Base-by-base conservation (phyloP, 2,888 invertebrate species). In the Parnassius apollo region DNA sequence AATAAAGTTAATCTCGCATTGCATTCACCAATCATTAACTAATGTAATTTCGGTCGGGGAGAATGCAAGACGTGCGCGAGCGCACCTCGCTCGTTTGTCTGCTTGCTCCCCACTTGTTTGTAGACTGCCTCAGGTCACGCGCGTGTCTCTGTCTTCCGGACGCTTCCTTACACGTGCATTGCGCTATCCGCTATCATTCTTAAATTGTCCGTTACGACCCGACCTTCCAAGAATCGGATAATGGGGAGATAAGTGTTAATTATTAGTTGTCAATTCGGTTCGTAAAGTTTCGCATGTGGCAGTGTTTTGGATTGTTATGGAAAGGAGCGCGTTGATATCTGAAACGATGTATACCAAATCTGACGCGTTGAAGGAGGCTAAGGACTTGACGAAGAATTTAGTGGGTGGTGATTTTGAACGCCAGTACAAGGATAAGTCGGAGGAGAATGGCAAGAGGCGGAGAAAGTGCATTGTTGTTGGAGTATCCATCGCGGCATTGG, bases 341-440 rank as follows among this genome's bases (percentile, higher is more conserved):
- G 80, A 85, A 68, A 74, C 79, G 52, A 88, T 90, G 86, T 88
- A 88, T 70, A 83, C 85, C 25, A 86, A 86, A 73, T 79, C 85
- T 65, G 83, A 86, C 68, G 76, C 74, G 35, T 65, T 82, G 74
- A 86, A 80, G 70, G 86, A 86, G 65, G 79, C 77, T 49, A 85
- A 85, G 75, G 89, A 89, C 79, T 76, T 85, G 76, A 87, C 90
- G 13, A 87, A 86, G 78, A 91, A 88, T 66, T 78, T 91, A 75
- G 88, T 91, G 85, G 85, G 85, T 68, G 86, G 86, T 68, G 91
- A 91, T 67, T 90, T 86, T 68, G 88, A 89, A 75, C 81, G 82
- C 73, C 88, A 88, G 71, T 89, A 83, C 70, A 77, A 76, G 53
- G 76, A 75, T 66, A 75, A 80, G 74, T 75, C 73, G 75, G 78